Evolutionary conservation across 2,113 vertebrate species (phyloP), one percentile per base, ranked within the genome.

Genomic region (Argyrosomus japonicus): DNA sequence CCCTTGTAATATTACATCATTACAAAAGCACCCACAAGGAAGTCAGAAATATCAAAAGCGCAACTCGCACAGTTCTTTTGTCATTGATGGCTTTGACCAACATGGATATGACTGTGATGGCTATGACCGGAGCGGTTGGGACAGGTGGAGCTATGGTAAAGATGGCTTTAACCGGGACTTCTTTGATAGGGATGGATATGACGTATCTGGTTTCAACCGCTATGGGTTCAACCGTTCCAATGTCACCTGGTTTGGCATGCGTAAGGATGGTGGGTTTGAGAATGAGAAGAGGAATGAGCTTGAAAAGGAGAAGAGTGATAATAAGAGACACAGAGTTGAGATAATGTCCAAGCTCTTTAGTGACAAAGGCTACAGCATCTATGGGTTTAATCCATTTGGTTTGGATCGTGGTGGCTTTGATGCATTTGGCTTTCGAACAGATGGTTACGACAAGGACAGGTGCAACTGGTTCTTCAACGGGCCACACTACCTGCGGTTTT

Each of bases 401-500:
- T 70, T 93, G 77, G 90, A 92, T 75, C 68, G 65, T 3, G 57
- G 45, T 0, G 87, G 92, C 6, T 89, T 90, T 57, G 91, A 93
- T 72, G 81, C 68, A 43, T 93, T 93, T 63, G 90, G 91, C 13
- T 93, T 93, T 75, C 82, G 72, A 53, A 72, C 45, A 23, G 79
- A 89, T 40, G 90, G 92, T 3, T 92, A 89, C 12, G 91, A 92
- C 75, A 90, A 92, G 29, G 90, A 93, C 65, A n/a, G 56, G 17
- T 93, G 92, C 47, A 93, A 93, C 81, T 92, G 83, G 75, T 93
- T 90, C 68, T 91, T 84, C 62, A 54, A 60, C 4, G 90, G 91
- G 1, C 91, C 90, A 0, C 87, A 92, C 72, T 89, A 92, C 77
- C 80, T 91, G 50, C 82, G 86, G 6, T 91, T 93, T 48, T 93